Percentiles rank a stretch among this genome's conserved stretches.
phyloP scores from a whole-genome alignment of 2,888 invertebrate species.

The Sesamia inferens region DNA sequence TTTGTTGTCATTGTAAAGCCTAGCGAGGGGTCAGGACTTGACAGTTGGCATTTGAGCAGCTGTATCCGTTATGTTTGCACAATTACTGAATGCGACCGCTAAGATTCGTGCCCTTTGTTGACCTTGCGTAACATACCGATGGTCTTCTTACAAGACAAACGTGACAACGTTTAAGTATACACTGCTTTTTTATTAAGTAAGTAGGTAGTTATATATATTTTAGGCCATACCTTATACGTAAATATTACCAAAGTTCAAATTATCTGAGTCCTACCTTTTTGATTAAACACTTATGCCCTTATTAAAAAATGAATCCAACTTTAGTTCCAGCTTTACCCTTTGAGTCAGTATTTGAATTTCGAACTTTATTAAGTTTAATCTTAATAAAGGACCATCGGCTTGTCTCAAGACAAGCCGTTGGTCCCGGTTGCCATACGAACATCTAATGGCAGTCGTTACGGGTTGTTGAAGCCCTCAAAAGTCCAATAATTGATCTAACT shows the following conservation, averaged over 20 bases:
- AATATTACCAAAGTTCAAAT: not conserved
- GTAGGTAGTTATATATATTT: conserved; percentile 14
- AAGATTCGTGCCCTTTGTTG: conserved; percentile 58
- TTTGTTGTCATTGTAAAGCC: conserved; percentile 39
- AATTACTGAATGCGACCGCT: conserved; percentile 58
- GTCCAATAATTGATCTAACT: too few species aligned
- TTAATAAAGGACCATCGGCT: too few species aligned
- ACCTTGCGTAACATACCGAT: conserved; percentile 57
- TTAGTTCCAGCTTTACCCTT: too few species aligned
- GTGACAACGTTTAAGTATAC: conserved; percentile 36
- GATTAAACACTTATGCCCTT: too few species aligned
- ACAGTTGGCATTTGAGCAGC: conserved; percentile 48
- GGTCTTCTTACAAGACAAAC: conserved; percentile 51
- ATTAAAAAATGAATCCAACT: too few species aligned
- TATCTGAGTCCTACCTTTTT: not conserved
- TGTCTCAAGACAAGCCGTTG: too few species aligned
- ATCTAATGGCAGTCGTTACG: too few species aligned
- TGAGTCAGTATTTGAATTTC: too few species aligned
- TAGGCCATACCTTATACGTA: conserved; percentile 9
- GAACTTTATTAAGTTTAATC: too few species aligned
- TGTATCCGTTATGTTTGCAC: conserved; percentile 58
- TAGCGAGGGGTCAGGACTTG: conserved; percentile 42
- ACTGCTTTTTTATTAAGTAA: conserved; percentile 17
- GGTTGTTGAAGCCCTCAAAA: too few species aligned
- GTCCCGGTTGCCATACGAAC: too few species aligned